Base-by-base conservation (phyloP, 2,888 invertebrate species). In the Drosophila hamatofila region DNA sequence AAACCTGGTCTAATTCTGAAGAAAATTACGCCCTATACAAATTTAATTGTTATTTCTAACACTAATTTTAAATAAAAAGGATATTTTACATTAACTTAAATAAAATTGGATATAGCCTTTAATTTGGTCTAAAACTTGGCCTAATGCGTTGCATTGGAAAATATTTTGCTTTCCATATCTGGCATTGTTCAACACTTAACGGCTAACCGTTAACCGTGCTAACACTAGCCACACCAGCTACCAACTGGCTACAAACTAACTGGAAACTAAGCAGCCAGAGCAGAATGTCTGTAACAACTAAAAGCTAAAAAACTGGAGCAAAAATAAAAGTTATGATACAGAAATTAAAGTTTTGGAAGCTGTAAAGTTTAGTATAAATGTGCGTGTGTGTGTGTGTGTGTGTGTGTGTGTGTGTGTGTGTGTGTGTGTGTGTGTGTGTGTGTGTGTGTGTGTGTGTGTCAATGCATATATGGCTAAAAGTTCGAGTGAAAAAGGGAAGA, bases 281-380 rank as follows among this genome's bases (percentile, higher is more conserved):
- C 52, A 52, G 66, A 27, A 58, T 59, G 56, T 49, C 37, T 48
- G 71, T 56, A 39, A 14, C 44, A 52, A 86, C 37, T 48, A 30
- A 2, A 30, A 30, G 62, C 56, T 49, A 11, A 49, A 55, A 83
- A 86, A 78, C 51, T 81, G 27, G 70, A 60, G 70, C 82, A 74
- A 72, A 76, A 63, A 73, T 69, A 79, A 82, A 83, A 85, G 88
- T 83, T 88, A 85, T 88, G 88, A 88, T 85, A 82, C 69, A 69
- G 78, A 83, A 82, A 83, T 88, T 83, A 82, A 85, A 85, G 85
- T 88, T 83, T 88, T 37, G 16, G 23, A 75, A 67, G 63, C 57
- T 67, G 54, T 57, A 49, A 65, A 72, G 55, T 65, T 72, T 30
- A 37, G 14, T 51, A 44, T 49, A 39, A 18, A 49, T 16, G 55